phyloP scores from a whole-genome alignment of 2,113 vertebrate genomes.

The Arothron firmamentum region DNA sequence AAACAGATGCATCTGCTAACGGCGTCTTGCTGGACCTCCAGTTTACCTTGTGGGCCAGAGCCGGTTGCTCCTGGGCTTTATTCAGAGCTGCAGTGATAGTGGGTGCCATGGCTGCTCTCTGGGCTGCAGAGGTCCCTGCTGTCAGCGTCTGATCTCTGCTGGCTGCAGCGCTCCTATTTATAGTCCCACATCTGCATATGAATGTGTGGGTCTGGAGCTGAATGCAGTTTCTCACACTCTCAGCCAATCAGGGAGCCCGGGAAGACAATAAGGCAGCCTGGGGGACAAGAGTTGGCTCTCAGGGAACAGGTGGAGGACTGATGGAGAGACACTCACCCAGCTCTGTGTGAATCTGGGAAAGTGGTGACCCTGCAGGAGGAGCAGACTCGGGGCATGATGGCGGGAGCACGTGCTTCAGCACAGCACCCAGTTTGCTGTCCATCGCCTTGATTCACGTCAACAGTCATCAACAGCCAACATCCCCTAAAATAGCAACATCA shows the following conservation, averaged over 20 bases:
- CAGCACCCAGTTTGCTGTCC: slow-evolving; percentile 30
- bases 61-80: slow-evolving; percentile 52
- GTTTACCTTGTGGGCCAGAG: slow-evolving; percentile 66
- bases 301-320: slow-evolving; percentile 63
- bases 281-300: slow-evolving; percentile 62
- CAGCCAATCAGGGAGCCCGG: slow-evolving; percentile 62
- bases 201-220: slow-evolving; percentile 70
- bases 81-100: slow-evolving; percentile 53
- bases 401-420: slow-evolving; percentile 52
- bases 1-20: neutral
- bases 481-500: neutral
- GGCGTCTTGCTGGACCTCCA: neutral
- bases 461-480: neutral
- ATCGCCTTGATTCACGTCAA: no score
- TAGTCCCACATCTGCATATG: slow-evolving; percentile 72
- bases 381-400: slow-evolving; percentile 50
- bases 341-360: slow-evolving; percentile 73
- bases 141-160: slow-evolving; percentile 56
- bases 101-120: slow-evolving; percentile 65
- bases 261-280: slow-evolving; percentile 47
- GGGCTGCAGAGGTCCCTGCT: slow-evolving; percentile 58
- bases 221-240: slow-evolving; percentile 72
- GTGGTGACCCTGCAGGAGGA: slow-evolving; percentile 62
- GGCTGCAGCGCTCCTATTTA: slow-evolving; percentile 66
- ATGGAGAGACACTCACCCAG: slow-evolving; percentile 36